These are phyloP conservation scores for Mallotus villosus DNA, from an alignment of 2,797 vertebrate genomes.

Conservation along the genomic window DNA sequence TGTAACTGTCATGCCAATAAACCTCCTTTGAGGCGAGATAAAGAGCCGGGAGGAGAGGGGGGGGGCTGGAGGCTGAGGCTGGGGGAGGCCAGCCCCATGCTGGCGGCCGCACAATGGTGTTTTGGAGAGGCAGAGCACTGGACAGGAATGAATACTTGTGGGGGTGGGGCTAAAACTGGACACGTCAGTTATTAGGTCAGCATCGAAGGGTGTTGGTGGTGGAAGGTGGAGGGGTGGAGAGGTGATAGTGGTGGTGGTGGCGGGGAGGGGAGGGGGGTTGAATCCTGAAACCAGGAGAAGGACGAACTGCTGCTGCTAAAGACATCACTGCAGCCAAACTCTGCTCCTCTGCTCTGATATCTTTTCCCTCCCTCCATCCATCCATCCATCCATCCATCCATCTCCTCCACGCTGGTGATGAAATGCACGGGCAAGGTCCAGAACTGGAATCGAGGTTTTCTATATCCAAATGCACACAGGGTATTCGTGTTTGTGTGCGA, in stretches of 20 bases:
- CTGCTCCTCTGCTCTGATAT: neutral
- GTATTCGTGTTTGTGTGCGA: no score
- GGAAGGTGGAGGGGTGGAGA: constrained; percentile 32
- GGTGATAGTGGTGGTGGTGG: constrained; percentile 29
- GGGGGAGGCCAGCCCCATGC: constrained; percentile 72
- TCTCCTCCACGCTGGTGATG: constrained; percentile 30
- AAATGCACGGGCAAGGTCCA: constrained; percentile 47
- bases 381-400: neutral
- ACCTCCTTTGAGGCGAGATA: constrained; percentile 63
- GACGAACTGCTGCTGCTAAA: constrained; percentile 60
- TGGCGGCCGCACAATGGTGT: constrained; percentile 77
- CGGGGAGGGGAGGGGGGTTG: neutral
- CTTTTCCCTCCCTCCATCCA: constrained; percentile 41
- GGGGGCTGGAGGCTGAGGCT: constrained; percentile 57
- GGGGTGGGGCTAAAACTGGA: constrained; percentile 65
- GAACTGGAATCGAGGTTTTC: constrained; percentile 37
- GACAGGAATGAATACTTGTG: constrained; percentile 69
- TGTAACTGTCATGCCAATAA: constrained; percentile 72
- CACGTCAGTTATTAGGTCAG: constrained; percentile 68
- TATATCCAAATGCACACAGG: constrained; percentile 39
- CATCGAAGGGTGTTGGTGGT: constrained; percentile 48
- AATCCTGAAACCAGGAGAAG: neutral
- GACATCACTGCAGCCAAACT: constrained; percentile 54
- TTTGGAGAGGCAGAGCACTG: constrained; percentile 63
- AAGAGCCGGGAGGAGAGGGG: constrained; percentile 59